Conservation (phyloP, 2,888 invertebrate species). For the Macroteleia sp. region DNA sequence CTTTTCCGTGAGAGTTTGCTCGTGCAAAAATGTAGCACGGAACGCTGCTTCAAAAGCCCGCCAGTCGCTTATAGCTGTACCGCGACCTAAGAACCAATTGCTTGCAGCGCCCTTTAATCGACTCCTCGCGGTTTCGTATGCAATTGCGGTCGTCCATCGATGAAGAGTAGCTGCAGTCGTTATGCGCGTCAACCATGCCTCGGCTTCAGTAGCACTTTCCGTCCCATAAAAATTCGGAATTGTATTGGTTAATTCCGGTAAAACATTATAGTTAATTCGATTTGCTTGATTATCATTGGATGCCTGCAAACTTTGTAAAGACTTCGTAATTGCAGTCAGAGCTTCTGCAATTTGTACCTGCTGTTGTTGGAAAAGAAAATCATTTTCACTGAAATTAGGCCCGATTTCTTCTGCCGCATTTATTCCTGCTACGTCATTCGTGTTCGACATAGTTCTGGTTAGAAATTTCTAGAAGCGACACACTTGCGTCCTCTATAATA, state of each 20-base stretch:
- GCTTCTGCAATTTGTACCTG: background rate
- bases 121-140: background rate
- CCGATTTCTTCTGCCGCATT: too few relatives aligned
- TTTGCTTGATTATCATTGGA: background rate
- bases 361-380: too few relatives aligned
- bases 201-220: background rate
- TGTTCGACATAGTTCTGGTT: too few relatives aligned
- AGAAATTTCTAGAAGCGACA: too few relatives aligned
- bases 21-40: too few relatives aligned
- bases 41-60: background rate
- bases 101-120: background rate
- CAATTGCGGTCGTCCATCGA: background rate
- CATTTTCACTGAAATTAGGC: too few relatives aligned
- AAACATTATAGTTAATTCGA: background rate
- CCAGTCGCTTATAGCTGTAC: background rate
- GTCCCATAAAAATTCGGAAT: background rate
- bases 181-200: background rate
- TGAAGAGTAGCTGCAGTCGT: background rate
- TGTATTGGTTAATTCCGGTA: background rate
- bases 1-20: too few relatives aligned
- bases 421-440: too few relatives aligned
- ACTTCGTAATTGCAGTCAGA: background rate
- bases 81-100: background rate
- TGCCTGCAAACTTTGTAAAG: background rate
- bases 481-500: too few relatives aligned